Percentiles rank a stretch among this genome's conserved stretches.
Evolutionary conservation across 2,888 invertebrate genomes (phyloP).

Genomic region (Chromoteleia sp.): DNA sequence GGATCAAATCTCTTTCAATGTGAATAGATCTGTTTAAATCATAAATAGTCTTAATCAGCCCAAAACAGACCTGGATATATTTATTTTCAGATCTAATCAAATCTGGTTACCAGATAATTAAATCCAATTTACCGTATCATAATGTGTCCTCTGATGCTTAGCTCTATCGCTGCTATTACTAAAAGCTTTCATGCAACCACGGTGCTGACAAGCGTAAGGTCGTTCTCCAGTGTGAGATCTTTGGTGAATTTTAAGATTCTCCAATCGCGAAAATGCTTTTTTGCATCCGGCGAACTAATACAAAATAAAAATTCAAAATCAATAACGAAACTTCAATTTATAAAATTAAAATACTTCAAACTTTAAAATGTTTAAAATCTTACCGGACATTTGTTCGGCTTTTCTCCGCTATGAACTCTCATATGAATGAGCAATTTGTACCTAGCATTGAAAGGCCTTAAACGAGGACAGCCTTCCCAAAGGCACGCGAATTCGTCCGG

Average conservation of each 20-base stretch:
- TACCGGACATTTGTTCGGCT: constrained; percentile 98
- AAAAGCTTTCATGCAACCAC: constrained; percentile 97
- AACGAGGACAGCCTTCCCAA: constrained; percentile 96
- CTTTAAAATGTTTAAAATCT: no score
- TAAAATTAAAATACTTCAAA: no score
- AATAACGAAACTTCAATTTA: no score
- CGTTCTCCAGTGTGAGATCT: constrained; percentile 98
- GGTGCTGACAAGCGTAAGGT: constrained; percentile 97
- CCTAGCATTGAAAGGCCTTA: constrained; percentile 98
- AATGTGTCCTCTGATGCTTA: constrained; percentile 99
- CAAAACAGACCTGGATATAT: no score
- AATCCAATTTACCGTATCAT: constrained; percentile 92
- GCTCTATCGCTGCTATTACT: constrained; percentile 99
- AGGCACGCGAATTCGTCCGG: constrained; percentile 94
- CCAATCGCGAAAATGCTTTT: constrained; percentile 98
- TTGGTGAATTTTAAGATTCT: constrained; percentile 99
- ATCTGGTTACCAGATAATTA: not conserved
- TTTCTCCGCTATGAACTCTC: constrained; percentile 99
- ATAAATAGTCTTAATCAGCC: no score
- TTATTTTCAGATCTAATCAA: no score
- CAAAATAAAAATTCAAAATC: not conserved
- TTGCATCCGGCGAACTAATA: constrained; percentile 95
- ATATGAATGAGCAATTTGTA: constrained; percentile 99
- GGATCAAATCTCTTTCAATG: no score
- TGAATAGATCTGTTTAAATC: no score